Percentiles rank a stretch among this genome's conserved stretches.
Conservation (phyloP, 2,113 vertebrate species). For the Coturnix japonica region DNA sequence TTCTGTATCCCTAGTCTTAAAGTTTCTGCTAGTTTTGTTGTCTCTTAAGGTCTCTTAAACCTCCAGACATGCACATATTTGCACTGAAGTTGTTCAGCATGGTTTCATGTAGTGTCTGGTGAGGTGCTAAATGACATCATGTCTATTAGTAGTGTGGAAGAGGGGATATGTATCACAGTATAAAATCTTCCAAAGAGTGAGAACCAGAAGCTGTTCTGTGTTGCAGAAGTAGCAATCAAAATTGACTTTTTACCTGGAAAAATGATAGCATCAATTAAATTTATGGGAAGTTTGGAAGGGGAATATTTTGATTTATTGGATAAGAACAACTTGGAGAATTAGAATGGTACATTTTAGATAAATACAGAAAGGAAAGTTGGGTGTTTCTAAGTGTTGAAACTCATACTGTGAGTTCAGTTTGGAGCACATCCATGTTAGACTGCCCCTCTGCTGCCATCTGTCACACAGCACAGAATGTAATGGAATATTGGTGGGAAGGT, state of each 20-base stretch:
- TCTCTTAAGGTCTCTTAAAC: not conserved
- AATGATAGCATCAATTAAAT: not conserved
- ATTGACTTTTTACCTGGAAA: not conserved
- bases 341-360: not conserved
- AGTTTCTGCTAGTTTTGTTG: not conserved
- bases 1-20: not conserved
- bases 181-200: not conserved
- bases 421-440: not conserved
- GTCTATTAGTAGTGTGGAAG: not conserved
- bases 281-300: not conserved
- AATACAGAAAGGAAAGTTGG: not conserved
- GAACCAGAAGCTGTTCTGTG: rapidly evolving
- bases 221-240: not conserved
- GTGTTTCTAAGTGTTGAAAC: not conserved
- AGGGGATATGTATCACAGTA: not conserved
- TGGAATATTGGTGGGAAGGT: too few species aligned
- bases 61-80: not conserved
- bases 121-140: not conserved
- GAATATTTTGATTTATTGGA: not conserved
- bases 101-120: not conserved
- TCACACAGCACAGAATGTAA: too few species aligned
- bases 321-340: not conserved
- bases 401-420: rapidly evolving
- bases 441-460: too few species aligned
- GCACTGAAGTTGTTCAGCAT: not conserved